Base-by-base conservation (phyloP, 2,113 vertebrate genomes). In the Kryptolebias marmoratus region DNA sequence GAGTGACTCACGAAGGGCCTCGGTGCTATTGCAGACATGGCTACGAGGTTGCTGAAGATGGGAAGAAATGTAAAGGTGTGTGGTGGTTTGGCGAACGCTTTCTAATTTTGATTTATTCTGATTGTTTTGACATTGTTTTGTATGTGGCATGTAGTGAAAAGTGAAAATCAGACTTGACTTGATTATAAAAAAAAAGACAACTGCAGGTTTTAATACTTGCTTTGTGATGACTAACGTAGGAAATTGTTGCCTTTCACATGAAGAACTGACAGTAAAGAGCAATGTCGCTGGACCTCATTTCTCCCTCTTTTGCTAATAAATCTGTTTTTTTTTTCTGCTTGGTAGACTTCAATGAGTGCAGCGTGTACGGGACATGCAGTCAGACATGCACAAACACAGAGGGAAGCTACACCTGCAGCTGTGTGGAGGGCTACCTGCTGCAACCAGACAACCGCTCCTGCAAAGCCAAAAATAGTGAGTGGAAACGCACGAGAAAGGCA, bases 361-460 rank as follows among this genome's bases (percentile, higher is more conserved):
- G 91, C 0, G 76, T 97, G n/a, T 98, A 99, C 0, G 96, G 97
- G 32, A 96, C 95, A 11, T 99, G 97, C 93, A 98, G 97, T 90
- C 97, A 99, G 91, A 96, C 95, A 0, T 99, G 97, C 90, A 92
- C 92, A 58, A 99, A 99, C 93, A 92, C 82, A 0, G 94, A 97
- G 2, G 97, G 96, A 62, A 95, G 96, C 82, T 97, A 97, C 92
- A 93, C 83, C 0, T 99, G 97, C 69, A 96, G 95, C 84, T 99
- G 97, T 18, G 97, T 99, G 0, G 97, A 99, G 75, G 97, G 96
- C 0, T 99, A 99, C 79, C 95, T 99, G 74, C 82, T 96, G 72
- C 97, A 99, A 87, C 97, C 96, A 0, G 97, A 99, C 80, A 97
- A 97, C 92, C 95, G 96, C 44, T 98, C 97, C 71, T 99, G 97